Evolutionary conservation across 1,140 invertebrate species (phyloP), one percentile per base, ranked within the genome.

Genomic region (Drosophila parvula): DNA sequence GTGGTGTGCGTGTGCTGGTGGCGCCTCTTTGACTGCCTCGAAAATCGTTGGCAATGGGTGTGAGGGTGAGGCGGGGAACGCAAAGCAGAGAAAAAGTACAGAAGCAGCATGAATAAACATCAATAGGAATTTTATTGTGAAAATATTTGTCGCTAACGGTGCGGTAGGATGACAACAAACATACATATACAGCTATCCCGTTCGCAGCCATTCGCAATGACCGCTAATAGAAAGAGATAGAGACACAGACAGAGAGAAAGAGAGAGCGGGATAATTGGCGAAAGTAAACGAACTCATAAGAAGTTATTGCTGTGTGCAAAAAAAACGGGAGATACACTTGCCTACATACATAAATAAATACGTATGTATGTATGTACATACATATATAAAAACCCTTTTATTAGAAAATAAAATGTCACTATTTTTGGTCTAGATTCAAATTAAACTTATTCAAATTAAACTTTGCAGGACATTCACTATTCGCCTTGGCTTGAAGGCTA

Each of bases 111-210:
- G 65, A 74, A 81, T 67, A 84, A 85, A 84, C 71, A 84, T 80
- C 81, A 84, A 85, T 85, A 78, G 76, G 68, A 78, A 70, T 78
- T 81, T 80, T 78, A 80, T 78, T 74, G 60, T 58, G 60, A 64
- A 85, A 74, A 85, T 70, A 85, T 75, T 65, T 73, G 62, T 61
- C 51, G 60, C 44, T 41, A 34, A 40, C 80, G 70, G 38, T 44
- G 45, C 28, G 14, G 36, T 73, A 16, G 36, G 16, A 55, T 34
- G 68, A 55, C 27, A 71, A 32, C 22, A 48, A 48, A 40, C 34
- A 61, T 56, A 40, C 34, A 61, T 56, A 16, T 32, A 30, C 16
- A 30, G n/a, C 8, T 18, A 38, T 30, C 11, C 27, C 9, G 11
- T 14, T 18, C 2, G 16, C 14, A 62, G 12, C 44, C 45, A 16